These are phyloP conservation scores for Thysanoteuthis rhombus DNA, from an alignment of 2,888 invertebrate species.

Conservation along the genomic window DNA sequence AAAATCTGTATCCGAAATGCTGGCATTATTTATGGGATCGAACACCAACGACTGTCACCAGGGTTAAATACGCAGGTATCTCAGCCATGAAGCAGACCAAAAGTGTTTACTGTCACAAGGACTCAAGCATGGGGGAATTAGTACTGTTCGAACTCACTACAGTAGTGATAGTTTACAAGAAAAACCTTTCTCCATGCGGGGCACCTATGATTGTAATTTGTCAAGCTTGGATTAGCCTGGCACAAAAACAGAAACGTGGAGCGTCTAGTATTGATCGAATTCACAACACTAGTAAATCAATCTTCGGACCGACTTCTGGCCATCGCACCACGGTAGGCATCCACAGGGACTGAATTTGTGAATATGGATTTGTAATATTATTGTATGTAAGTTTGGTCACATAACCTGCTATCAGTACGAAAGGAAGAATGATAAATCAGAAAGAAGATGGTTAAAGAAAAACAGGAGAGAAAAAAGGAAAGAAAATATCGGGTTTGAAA, in stretches of 20 bases:
- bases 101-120: too few relatives aligned
- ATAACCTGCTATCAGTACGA: neutral
- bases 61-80: too few relatives aligned
- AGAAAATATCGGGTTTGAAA: neutral
- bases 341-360: neutral
- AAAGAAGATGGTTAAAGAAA: neutral
- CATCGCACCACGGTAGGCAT: neutral
- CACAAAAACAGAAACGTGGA: too few relatives aligned
- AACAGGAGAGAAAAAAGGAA: neutral
- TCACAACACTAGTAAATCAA: neutral
- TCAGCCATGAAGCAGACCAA: too few relatives aligned
- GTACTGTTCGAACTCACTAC: neutral
- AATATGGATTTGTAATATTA: neutral
- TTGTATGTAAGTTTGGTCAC: neutral
- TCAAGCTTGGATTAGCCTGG: neutral
- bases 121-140: too few relatives aligned
- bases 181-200: neutral
- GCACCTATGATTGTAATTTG: too few relatives aligned
- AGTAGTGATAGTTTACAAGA: neutral
- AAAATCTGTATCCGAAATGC: too few relatives aligned
- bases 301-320: neutral
- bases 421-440: neutral
- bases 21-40: too few relatives aligned
- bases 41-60: too few relatives aligned
- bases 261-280: neutral